phyloP scores from a whole-genome alignment of 2,888 invertebrate genomes.

The Platycheirus rosarum region DNA sequence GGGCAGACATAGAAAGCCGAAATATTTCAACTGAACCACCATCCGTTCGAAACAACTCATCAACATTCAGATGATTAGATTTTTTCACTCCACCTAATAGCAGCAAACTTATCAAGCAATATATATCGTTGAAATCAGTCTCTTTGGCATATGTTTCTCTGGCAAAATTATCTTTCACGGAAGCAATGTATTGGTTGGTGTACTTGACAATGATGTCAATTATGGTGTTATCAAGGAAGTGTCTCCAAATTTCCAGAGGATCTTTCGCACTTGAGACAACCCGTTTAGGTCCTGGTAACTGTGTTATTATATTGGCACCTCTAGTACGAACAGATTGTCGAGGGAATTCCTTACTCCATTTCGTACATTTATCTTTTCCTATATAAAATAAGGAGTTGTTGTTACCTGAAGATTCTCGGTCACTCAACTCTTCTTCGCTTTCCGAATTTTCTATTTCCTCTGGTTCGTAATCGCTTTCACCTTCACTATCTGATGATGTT shows the following conservation, averaged over 20 bases:
- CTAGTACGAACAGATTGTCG: slow-evolving; percentile 48
- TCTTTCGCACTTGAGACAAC: slow-evolving; percentile 5
- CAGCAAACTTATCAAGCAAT: slow-evolving; percentile 43
- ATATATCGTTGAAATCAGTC: slow-evolving; percentile 38
- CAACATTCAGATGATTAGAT: slow-evolving; percentile 38
- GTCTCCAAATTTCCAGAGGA: slow-evolving; percentile 42
- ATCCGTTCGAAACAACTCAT: slow-evolving; percentile 31
- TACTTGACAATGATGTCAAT: slow-evolving; percentile 36
- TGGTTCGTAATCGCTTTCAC: slow-evolving; percentile 43
- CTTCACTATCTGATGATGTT: slow-evolving; percentile 32
- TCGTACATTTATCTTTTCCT: too few relatives aligned
- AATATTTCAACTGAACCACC: slow-evolving; percentile 49
- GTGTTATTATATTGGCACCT: slow-evolving; percentile 13
- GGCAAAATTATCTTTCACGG: slow-evolving; percentile 35
- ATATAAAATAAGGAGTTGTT: slow-evolving; percentile 5
- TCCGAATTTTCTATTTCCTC: slow-evolving; percentile 38
- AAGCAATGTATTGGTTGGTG: slow-evolving; percentile 19
- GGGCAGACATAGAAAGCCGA: slow-evolving; percentile 44
- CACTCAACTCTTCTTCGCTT: slow-evolving; percentile 38
- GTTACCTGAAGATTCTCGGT: slow-evolving; percentile 17
- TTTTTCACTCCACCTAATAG: slow-evolving; percentile 52
- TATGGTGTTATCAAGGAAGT: slow-evolving; percentile 19
- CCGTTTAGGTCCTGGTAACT: slow-evolving; percentile 6
- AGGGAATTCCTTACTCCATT: slow-evolving; percentile 33
- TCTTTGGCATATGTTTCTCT: slow-evolving; percentile 28